Percentiles rank a stretch among this genome's conserved stretches.
Conservation (phyloP, 1,140 invertebrate genomes). For the Penaeus vannamei region DNA sequence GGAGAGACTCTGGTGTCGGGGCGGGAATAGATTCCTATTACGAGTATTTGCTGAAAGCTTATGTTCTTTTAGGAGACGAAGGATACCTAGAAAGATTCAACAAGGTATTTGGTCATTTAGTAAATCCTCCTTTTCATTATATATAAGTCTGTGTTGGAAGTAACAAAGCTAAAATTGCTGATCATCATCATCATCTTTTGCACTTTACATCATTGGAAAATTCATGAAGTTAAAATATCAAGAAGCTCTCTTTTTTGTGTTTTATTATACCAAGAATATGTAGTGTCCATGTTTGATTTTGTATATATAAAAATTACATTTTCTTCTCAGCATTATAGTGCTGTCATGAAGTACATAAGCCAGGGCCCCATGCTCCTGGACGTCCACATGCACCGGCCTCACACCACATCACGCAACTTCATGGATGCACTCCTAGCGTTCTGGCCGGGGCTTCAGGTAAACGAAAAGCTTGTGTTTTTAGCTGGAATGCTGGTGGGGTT, state of each 20-base stretch:
- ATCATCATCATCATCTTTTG: no score
- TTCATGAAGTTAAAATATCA: no score
- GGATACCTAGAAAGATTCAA: constrained; percentile 89
- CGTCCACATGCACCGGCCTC: constrained; percentile 98
- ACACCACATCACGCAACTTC: constrained; percentile 95
- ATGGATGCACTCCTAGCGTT: constrained; percentile 98
- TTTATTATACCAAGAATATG: no score
- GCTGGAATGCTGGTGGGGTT: no score
- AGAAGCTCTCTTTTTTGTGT: no score
- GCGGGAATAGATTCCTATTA: constrained; percentile 99
- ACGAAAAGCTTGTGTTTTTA: constrained; percentile 7
- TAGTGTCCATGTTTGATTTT: not conserved
- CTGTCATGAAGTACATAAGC: constrained; percentile 98
- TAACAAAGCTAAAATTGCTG: no score
- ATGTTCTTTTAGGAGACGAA: constrained; percentile 83
- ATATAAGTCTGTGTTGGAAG: no score
- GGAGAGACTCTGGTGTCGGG: constrained; percentile 96
- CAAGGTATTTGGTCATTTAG: constrained; percentile 72
- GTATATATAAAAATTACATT: not conserved
- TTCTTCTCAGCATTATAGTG: constrained; percentile 85
- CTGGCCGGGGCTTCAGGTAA: constrained; percentile 96
- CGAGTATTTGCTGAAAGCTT: constrained; percentile 97
- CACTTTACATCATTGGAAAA: no score
- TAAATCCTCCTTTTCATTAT: no score
- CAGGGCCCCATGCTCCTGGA: constrained; percentile 95